phyloP scores from a whole-genome alignment of 2,113 vertebrate genomes.

The Vicugna pacos region DNA sequence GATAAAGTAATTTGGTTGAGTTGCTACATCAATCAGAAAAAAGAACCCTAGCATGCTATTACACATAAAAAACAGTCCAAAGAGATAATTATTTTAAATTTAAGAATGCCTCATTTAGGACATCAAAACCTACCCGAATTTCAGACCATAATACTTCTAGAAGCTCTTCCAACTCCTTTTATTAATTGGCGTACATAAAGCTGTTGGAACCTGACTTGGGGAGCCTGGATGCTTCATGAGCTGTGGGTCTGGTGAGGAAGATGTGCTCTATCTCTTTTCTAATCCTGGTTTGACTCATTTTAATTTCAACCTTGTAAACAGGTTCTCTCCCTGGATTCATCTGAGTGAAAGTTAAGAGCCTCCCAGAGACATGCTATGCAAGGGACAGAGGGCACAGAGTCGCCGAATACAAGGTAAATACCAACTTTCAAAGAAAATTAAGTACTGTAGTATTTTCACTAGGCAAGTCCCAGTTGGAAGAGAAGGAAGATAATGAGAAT shows the following conservation, averaged over 20 bases:
- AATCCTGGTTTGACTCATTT: not conserved
- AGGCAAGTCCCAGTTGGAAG: not conserved
- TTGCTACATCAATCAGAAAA: not conserved
- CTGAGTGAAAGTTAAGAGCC: not conserved
- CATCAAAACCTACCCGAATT: not conserved
- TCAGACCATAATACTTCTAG: not conserved
- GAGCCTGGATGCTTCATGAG: not conserved
- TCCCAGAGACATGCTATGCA: not conserved
- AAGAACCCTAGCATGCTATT: not conserved
- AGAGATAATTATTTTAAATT: not conserved
- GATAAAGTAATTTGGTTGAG: constrained; percentile 5
- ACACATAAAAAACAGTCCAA: not conserved
- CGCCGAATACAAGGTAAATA: not conserved
- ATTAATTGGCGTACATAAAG: not conserved
- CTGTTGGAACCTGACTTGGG: not conserved
- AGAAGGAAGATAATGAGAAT: not conserved
- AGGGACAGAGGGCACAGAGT: not conserved
- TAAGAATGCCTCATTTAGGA: not conserved
- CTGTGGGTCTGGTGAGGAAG: not conserved
- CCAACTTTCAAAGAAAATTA: not conserved
- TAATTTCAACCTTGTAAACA: not conserved
- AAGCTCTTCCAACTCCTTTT: not conserved
- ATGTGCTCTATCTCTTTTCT: not conserved
- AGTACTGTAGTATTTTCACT: not conserved
- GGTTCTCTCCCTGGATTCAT: not conserved